Evolutionary conservation across 2,888 invertebrate species (phyloP).

Genomic region (Euplagia quadripunctaria): DNA sequence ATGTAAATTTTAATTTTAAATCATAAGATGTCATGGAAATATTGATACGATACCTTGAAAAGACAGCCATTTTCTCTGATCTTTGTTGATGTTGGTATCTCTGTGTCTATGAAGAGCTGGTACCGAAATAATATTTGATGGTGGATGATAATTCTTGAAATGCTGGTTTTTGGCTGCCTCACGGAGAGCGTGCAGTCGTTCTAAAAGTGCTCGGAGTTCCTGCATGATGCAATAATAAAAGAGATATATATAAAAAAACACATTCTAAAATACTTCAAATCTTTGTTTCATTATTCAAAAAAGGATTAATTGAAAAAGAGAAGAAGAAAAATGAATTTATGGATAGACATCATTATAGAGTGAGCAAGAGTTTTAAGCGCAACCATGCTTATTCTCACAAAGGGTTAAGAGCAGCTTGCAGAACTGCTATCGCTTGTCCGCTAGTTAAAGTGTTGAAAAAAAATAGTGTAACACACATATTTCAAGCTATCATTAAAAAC

Average conservation of each 20-base stretch:
- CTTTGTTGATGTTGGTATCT: slow-evolving; percentile 81
- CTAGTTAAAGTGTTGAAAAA: too few relatives aligned
- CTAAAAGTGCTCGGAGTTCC: slow-evolving; percentile 78
- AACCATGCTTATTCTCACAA: too few relatives aligned
- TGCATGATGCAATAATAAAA: slow-evolving; percentile 33
- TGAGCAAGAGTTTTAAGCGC: too few relatives aligned
- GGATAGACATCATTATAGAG: too few relatives aligned
- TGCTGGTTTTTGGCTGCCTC: slow-evolving; percentile 75
- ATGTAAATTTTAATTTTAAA: too few relatives aligned
- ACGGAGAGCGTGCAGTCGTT: slow-evolving; percentile 74
- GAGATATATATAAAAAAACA: neutral
- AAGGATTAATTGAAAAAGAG: too few relatives aligned
- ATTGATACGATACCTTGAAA: slow-evolving; percentile 73
- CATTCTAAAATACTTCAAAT: neutral
- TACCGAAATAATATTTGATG: slow-evolving; percentile 72
- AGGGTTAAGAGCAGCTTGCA: neutral
- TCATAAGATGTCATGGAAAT: neutral
- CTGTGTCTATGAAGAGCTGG: slow-evolving; percentile 78
- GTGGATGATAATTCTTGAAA: slow-evolving; percentile 71
- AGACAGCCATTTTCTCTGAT: slow-evolving; percentile 83
- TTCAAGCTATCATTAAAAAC: too few relatives aligned
- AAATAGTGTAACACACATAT: too few relatives aligned
- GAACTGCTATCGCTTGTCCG: neutral
- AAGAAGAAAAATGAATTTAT: too few relatives aligned
- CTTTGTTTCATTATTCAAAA: neutral